phyloP scores from a whole-genome alignment of 2,797 vertebrate species.

The Bradypodion pumilum region DNA sequence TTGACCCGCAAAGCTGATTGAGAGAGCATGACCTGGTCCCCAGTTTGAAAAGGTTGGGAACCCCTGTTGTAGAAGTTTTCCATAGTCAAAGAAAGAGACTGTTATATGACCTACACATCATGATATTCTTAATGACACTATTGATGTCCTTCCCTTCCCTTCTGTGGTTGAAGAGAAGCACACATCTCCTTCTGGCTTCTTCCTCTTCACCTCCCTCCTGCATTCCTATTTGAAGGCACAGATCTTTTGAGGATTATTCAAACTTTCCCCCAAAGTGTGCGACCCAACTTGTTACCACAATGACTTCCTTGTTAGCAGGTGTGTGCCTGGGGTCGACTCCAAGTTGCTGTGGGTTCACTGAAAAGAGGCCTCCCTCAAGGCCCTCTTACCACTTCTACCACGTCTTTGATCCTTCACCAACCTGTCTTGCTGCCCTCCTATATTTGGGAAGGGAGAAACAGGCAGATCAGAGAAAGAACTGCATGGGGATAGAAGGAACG shows the following conservation, averaged over 20 bases:
- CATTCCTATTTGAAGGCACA: not conserved
- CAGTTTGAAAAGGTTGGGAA: too few relatives aligned
- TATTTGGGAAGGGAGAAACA: not conserved
- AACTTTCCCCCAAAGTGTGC: not conserved
- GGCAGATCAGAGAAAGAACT: not conserved
- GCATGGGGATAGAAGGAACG: not conserved
- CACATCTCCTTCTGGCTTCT: not conserved
- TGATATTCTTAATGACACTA: too few relatives aligned
- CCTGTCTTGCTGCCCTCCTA: not conserved
- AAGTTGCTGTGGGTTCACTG: constrained; percentile 1
- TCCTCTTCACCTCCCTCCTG: not conserved
- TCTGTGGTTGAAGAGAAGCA: not conserved
- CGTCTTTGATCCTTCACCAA: constrained; percentile 6
- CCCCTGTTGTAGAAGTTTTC: not conserved
- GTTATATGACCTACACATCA: not conserved
- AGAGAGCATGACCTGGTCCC: too few relatives aligned
- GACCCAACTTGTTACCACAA: not conserved
- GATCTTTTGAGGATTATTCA: not conserved
- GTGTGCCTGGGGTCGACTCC: not conserved
- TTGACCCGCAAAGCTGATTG: too few relatives aligned
- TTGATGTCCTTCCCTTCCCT: not conserved
- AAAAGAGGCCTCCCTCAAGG: constrained; percentile 1
- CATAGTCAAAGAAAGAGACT: not conserved
- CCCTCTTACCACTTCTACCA: not conserved
- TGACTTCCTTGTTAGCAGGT: not conserved